Percentiles rank a stretch among this genome's conserved stretches.
These are phyloP conservation scores for Zaprionus davidi DNA, from an alignment of 1,140 invertebrate genomes.

Conservation along the genomic window DNA sequence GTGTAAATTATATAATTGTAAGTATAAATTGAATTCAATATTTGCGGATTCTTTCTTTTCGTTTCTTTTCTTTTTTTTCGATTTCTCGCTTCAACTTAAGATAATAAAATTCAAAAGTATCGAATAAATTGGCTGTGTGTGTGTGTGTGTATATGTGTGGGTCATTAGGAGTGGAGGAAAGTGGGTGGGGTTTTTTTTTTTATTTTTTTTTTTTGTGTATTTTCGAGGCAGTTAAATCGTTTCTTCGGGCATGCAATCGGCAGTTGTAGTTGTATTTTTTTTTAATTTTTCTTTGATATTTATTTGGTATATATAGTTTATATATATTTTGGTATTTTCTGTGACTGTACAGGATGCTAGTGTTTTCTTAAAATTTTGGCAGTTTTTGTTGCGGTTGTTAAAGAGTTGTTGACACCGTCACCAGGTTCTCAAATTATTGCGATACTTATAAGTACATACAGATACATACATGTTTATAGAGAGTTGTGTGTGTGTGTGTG, in stretches of 20 bases:
- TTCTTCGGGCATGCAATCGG: conserved; percentile 6
- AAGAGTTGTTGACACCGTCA: conserved; percentile 35
- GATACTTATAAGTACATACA: conserved; percentile 43
- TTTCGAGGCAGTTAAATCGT: conserved; percentile 35
- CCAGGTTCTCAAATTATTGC: conserved; percentile 31
- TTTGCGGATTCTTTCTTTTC: neutral
- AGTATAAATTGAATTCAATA: conserved; percentile 41
- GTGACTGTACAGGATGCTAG: conserved; percentile 34
- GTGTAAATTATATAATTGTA: conserved; percentile 26
- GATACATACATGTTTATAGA: conserved; percentile 25
- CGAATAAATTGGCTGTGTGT: conserved; percentile 30
- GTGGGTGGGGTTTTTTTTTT: neutral
- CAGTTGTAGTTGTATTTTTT: conserved; percentile 10
- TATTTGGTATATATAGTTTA: conserved; percentile 11
- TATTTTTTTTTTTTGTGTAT: neutral
- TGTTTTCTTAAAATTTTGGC: conserved; percentile 21
- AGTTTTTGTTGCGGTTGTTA: conserved; percentile 27
- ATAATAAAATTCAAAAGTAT: conserved; percentile 39
- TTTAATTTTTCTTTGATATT: conserved; percentile 5
- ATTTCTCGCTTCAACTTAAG: conserved; percentile 41
- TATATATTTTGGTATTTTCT: conserved; percentile 31
- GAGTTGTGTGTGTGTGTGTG: conserved; percentile 21
- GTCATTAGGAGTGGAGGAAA: neutral
- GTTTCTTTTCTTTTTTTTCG: neutral
- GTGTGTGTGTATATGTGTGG: conserved; percentile 7